Evolutionary conservation across 2,888 invertebrate genomes (phyloP), one percentile per base, ranked within the genome.

Genomic region (Pocota personata): DNA sequence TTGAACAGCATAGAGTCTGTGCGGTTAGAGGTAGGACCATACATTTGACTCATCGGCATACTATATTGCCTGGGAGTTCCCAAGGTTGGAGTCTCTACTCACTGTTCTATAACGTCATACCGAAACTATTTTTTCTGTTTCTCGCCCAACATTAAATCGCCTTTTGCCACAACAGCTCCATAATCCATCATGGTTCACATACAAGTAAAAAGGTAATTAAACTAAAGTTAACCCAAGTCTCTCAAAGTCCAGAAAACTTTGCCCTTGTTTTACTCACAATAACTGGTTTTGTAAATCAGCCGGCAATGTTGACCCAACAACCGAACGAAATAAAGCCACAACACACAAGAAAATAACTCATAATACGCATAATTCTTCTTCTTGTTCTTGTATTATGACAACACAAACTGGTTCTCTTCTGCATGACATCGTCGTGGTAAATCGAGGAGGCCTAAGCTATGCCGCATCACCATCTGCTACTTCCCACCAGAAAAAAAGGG

Each of bases 271-370:
- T n/a, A 16, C n/a, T 57, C 48, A 57, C 60, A 40, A 67, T 73
- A 84, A 79, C 83, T 79, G 83, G 83, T 79, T 84, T 48, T 75
- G 19, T 62, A 58, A 79, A 75, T 84, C 37, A 79, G 79, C 79
- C 79, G 69, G 75, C 64, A 84, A 75, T 75, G 69, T 79, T 79
- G 79, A 79, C 79, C 79, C 58, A 64, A 73, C 72, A 78, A 66
- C 58, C 46, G 19, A 67, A 30, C 55, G 16, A 50, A 64, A 77
- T 60, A 37, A 16, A 67, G 78, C 50, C 77, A 40, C 69, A 67
- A 35, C 52, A 67, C 50, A 40, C 32, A 52, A 40, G 55, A 67
- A 73, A 84, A 69, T 50, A 46, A 27, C 60, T 73, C 73, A 69
- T 62, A 67, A 67, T 55, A 71, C 40, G 35, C 37, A 46, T 14